Evolutionary conservation across 1,140 invertebrate genomes (phyloP).

Genomic region (Psix sp.): DNA sequence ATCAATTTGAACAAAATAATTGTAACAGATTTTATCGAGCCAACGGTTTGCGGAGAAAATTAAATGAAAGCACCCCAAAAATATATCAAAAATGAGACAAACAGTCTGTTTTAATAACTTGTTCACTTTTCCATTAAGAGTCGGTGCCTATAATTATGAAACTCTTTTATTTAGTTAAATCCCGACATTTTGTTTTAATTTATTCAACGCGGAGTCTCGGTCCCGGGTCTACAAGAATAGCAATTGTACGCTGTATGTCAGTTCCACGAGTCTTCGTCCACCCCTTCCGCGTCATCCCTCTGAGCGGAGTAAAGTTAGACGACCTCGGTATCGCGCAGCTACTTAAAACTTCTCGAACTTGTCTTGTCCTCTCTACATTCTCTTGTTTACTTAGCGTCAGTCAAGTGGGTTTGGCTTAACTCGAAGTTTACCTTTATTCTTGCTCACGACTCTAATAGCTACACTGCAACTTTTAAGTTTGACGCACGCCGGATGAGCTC

Average conservation of each 20-base stretch:
- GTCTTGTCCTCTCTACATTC: constrained; percentile 65
- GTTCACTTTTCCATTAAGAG: constrained; percentile 14
- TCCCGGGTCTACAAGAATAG: constrained; percentile 6
- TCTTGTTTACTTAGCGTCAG: constrained; percentile 63
- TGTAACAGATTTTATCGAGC: too few relatives aligned
- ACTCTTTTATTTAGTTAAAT: constrained; percentile 30
- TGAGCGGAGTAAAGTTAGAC: constrained; percentile 39
- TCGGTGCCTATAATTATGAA: constrained; percentile 22
- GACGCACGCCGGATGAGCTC: constrained; percentile 30
- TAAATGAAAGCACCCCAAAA: too few relatives aligned
- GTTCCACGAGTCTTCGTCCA: not conserved
- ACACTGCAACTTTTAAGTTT: constrained; percentile 47
- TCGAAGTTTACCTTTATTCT: constrained; percentile 72
- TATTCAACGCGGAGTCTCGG: constrained; percentile 20
- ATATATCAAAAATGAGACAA: not conserved
- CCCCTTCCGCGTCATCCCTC: constrained; percentile 18
- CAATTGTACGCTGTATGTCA: constrained; percentile 29
- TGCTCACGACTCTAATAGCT: constrained; percentile 62
- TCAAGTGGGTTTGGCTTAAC: constrained; percentile 64
- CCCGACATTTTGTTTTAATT: constrained; percentile 26
- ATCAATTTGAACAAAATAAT: too few relatives aligned
- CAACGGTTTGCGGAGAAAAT: too few relatives aligned
- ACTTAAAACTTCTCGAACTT: constrained; percentile 73
- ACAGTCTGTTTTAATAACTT: constrained; percentile 23
- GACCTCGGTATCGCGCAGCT: constrained; percentile 68